Evolutionary conservation across 2,113 vertebrate genomes (phyloP), one percentile per base, ranked within the genome.

Genomic region (Oxyura jamaicensis): DNA sequence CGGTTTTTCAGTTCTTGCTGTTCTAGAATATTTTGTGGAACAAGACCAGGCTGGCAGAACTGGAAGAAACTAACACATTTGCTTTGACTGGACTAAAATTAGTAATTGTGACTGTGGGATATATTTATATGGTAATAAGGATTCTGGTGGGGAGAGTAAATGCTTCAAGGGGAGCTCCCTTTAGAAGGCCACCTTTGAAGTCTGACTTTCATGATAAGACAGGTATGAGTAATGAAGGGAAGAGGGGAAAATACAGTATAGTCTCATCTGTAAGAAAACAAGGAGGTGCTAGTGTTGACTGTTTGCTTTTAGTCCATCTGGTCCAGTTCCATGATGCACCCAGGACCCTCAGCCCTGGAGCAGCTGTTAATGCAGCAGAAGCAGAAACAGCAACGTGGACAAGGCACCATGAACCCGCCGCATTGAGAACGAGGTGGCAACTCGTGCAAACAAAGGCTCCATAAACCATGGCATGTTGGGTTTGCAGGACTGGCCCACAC

Each of bases 281-380:
- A 29, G 26, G 26, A 71, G 81, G 39, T 95, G 48, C 88, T 93
- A 93, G 66, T 50, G 66, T 82, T 92, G 88, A 56, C 71, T 95
- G n/a, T 96, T 93, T 95, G 95, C 90, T 96, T 97, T 68, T 91
- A 99, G 99, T 99, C 99, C n/a, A 99, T 99, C 98, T 99, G 99
- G 99, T 99, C 99, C 79, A 99, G 99, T 97, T 99, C 99, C 96
- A 99, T 99, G 99, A 99, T 99, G 99, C 99, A 99, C 93, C 99
- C 99, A 11, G 99, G 99, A 95, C 99, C 99, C 42, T 99, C 99
- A 23, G 99, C 99, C 53, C 98, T 99, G 98, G 99, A 99, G 98
- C 99, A 99, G 98, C 99, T 99, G 97, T 98, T 99, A 93, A 99
- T 99, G 98, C 99, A 99, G 98, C 99, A 99, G 98, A 99, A 99